Evolutionary conservation across 2,888 invertebrate species (phyloP).

Genomic region (Tryphoninae sp.): DNA sequence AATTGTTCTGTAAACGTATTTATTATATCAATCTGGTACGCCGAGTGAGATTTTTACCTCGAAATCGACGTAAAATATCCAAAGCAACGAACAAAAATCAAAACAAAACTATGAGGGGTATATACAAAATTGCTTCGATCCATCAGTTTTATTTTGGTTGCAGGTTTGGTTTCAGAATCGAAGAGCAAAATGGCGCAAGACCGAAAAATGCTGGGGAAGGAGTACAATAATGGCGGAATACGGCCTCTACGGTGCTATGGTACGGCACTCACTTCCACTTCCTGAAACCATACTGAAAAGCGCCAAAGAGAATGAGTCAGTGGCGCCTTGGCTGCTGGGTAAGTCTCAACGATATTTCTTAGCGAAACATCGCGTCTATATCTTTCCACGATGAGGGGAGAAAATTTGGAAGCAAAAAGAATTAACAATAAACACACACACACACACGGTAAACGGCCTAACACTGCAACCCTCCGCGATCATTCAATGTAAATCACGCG

Average conservation of each 20-base stretch:
- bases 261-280: constrained; percentile 97
- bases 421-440: constrained; percentile 13
- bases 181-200: constrained; percentile 99
- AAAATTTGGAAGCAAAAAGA: constrained; percentile 19
- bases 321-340: constrained; percentile 99
- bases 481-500: constrained; percentile 12
- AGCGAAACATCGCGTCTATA: not conserved
- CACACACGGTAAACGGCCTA: not conserved
- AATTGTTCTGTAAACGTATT: not conserved
- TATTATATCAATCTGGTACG: not conserved
- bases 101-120: not conserved
- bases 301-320: constrained; percentile 97
- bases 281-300: constrained; percentile 99
- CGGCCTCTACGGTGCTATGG: constrained; percentile 99
- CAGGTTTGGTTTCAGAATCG: constrained; percentile 99
- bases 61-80: not conserved
- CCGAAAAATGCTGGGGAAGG: constrained; percentile 99
- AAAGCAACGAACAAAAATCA: not conserved
- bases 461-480: constrained; percentile 32
- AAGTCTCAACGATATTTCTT: constrained; percentile 78
- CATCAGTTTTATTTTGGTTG: constrained; percentile 72
- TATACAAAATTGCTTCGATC: not conserved
- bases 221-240: constrained; percentile 99
- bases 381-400: constrained; percentile 13
- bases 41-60: not conserved